phyloP scores from a whole-genome alignment of 2,888 invertebrate genomes.

The Euspilapteryx auroguttella region DNA sequence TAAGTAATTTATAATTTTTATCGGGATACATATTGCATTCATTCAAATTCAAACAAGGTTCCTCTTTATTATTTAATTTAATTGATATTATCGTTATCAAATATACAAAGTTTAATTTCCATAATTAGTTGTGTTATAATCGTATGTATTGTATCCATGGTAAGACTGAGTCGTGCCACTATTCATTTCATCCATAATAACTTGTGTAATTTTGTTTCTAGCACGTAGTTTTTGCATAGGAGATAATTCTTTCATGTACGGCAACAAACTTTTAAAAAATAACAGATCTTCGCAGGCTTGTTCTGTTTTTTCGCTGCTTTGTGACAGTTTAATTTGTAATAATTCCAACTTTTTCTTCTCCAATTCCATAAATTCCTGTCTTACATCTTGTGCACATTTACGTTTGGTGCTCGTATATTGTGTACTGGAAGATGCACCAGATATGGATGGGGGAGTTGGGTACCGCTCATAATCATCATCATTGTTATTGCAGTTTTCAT shows the following conservation, averaged over 20 bases:
- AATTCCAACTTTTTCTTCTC: slow-evolving; percentile 14
- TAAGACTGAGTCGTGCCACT: too few species aligned
- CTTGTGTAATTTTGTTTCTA: slow-evolving; percentile 14
- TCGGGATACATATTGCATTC: slow-evolving; percentile 1
- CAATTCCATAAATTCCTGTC: slow-evolving; percentile 14
- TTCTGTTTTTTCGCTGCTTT: slow-evolving; percentile 12
- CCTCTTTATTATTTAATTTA: background rate
- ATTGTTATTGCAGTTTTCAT: slow-evolving; percentile 8
- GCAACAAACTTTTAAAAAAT: slow-evolving; percentile 14
- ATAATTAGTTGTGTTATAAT: too few species aligned
- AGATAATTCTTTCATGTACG: slow-evolving; percentile 13
- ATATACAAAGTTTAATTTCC: too few species aligned
- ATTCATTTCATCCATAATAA: slow-evolving; percentile 13
- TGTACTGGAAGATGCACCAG: slow-evolving; percentile 13
- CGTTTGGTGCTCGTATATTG: slow-evolving; percentile 12
- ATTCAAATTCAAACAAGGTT: slow-evolving; percentile 2
- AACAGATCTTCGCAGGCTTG: slow-evolving; percentile 11
- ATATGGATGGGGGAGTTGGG: slow-evolving; percentile 8
- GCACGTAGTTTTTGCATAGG: slow-evolving; percentile 13
- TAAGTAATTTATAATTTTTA: slow-evolving; percentile 5
- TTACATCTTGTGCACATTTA: slow-evolving; percentile 13
- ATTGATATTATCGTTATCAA: too few species aligned
- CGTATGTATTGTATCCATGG: too few species aligned
- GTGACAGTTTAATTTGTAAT: slow-evolving; percentile 13
- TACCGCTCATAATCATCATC: slow-evolving; percentile 8